These are phyloP conservation scores for Synergus gifuensis DNA, from an alignment of 2,888 invertebrate species.

Conservation along the genomic window DNA sequence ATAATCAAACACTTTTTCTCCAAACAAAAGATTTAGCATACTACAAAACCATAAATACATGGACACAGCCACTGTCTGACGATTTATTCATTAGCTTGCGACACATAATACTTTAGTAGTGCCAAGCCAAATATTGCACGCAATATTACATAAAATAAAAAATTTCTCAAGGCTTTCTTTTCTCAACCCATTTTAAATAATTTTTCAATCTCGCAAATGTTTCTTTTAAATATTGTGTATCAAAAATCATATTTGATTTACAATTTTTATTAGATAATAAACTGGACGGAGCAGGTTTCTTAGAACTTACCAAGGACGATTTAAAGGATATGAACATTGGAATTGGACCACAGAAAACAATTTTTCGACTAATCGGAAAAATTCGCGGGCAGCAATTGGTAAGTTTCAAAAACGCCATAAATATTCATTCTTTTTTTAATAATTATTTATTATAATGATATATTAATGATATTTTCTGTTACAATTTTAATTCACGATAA, in stretches of 20 bases:
- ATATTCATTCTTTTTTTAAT: neutral
- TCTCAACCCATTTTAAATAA: neutral
- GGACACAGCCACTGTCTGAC: conserved; percentile 36
- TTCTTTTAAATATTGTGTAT: conserved; percentile 1
- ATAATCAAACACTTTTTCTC: neutral
- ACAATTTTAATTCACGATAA: too few relatives aligned
- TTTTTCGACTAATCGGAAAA: conserved; percentile 20
- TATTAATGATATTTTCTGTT: too few relatives aligned
- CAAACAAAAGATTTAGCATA: conserved; percentile 1
- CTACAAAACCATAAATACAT: conserved; percentile 6
- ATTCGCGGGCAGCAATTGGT: neutral
- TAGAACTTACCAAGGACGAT: conserved; percentile 48
- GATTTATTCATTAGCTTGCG: conserved; percentile 45
- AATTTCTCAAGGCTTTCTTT: neutral
- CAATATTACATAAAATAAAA: neutral
- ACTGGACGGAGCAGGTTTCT: conserved; percentile 46
- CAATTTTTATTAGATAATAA: conserved; percentile 42
- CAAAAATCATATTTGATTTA: neutral
- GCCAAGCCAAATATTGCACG: neutral
- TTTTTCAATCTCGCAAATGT: neutral
- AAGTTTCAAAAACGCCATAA: neutral
- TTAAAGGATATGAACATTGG: conserved; percentile 47
- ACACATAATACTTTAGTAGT: conserved; percentile 43
- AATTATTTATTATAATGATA: neutral
- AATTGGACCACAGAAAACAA: conserved; percentile 47